phyloP scores from a whole-genome alignment of 2,888 invertebrate genomes.

The Geotrupes spiniger region DNA sequence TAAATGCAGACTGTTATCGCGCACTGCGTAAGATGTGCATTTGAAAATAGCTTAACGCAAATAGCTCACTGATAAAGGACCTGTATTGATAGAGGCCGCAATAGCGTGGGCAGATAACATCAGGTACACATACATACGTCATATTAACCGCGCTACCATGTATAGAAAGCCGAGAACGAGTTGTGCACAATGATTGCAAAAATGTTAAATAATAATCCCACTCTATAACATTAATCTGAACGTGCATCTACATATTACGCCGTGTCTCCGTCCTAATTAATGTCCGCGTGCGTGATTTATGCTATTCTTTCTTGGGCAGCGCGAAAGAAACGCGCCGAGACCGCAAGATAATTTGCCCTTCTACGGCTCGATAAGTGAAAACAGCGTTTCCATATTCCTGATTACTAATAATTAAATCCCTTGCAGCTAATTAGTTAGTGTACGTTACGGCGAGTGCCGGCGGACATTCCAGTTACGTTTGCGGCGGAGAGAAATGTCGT shows the following conservation, averaged over 20 bases:
- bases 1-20: no score
- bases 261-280: slow-evolving; percentile 49
- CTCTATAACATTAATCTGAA: slow-evolving; percentile 42
- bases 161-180: slow-evolving; percentile 28
- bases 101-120: slow-evolving; percentile 31
- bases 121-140: slow-evolving; percentile 28
- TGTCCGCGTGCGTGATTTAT: slow-evolving; percentile 49
- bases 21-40: no score
- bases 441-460: not conserved
- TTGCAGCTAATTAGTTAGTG: slow-evolving; percentile 16
- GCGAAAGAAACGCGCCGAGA: slow-evolving; percentile 28
- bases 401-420: slow-evolving; percentile 26
- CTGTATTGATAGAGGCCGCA: slow-evolving; percentile 8
- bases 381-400: slow-evolving; percentile 23
- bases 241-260: slow-evolving; percentile 49
- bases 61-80: slow-evolving; percentile 2
- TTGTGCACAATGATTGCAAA: slow-evolving; percentile 26
- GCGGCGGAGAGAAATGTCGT: not conserved
- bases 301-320: slow-evolving; percentile 37
- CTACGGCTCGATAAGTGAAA: slow-evolving; percentile 23
- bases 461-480: not conserved
- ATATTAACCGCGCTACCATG: slow-evolving; percentile 33
- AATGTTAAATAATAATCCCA: slow-evolving; percentile 35
- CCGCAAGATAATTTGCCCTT: slow-evolving; percentile 35
- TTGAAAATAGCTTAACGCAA: not conserved